Evolutionary conservation across 2,113 vertebrate species (phyloP).

Genomic region (Alectura lathami): DNA sequence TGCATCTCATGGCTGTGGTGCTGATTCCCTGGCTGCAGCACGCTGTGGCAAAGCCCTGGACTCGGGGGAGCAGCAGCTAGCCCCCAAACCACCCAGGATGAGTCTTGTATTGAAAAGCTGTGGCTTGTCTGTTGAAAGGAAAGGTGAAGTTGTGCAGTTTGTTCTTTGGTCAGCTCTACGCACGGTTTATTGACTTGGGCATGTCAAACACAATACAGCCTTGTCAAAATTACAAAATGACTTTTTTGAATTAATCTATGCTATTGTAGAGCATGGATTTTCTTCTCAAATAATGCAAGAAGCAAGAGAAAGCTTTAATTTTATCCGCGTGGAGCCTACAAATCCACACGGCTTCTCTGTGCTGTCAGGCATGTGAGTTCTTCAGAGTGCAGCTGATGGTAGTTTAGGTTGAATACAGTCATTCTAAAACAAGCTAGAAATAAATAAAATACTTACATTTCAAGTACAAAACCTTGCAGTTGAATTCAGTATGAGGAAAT

Average conservation of each 20-base stretch:
- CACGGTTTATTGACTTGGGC: not conserved
- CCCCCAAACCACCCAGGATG: not conserved
- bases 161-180: not conserved
- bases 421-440: conserved; percentile 73
- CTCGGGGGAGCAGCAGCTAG: not conserved
- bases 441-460: conserved; percentile 94
- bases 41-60: not conserved
- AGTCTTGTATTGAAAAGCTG: not conserved
- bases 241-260: conserved; percentile 57
- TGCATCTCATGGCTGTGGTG: not conserved
- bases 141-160: not conserved
- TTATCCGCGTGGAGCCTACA: not conserved
- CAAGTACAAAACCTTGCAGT: conserved; percentile 82
- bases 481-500: conserved; percentile 53
- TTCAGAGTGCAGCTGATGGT: not conserved
- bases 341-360: not conserved
- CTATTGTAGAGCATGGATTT: conserved; percentile 13
- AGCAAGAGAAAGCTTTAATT: conserved; percentile 19
- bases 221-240: conserved; percentile 20
- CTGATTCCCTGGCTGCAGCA: not conserved
- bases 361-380: not conserved
- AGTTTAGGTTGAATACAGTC: conserved; percentile 18
- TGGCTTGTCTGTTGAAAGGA: not conserved
- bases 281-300: conserved; percentile 30
- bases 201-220: not conserved